Evolutionary conservation across 2,888 invertebrate species (phyloP).

Genomic region (Mimachlamys varia): DNA sequence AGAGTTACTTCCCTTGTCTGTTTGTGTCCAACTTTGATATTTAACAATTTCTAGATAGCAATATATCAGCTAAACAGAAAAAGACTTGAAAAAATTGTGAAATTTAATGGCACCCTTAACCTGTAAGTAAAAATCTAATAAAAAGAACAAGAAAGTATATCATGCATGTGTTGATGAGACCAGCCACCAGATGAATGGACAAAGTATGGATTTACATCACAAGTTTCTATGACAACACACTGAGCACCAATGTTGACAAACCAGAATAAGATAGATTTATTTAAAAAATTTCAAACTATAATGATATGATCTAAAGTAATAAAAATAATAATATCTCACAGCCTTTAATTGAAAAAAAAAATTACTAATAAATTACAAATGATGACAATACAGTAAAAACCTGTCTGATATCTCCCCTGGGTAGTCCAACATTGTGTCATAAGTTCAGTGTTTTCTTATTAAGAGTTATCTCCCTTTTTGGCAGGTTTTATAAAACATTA

Average conservation of each 20-base stretch:
- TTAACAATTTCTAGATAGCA: no score
- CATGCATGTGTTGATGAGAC: not conserved
- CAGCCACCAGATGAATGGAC: not conserved
- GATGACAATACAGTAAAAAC: not conserved
- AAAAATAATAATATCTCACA: not conserved
- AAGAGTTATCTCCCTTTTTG: no score
- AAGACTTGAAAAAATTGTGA: no score
- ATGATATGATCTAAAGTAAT: not conserved
- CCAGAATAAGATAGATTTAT: not conserved
- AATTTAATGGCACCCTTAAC: no score
- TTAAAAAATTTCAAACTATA: not conserved
- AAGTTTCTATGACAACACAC: not conserved
- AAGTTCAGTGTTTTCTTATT: no score
- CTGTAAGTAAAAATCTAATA: no score
- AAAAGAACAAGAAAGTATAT: no score
- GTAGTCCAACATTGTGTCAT: not conserved
- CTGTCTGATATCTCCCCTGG: no score
- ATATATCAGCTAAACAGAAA: no score
- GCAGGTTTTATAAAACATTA: no score
- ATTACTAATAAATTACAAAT: not conserved
- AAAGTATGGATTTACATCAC: not conserved
- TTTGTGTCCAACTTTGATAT: no score
- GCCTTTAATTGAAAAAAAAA: not conserved
- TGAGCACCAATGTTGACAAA: slow-evolving; percentile 15
- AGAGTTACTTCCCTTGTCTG: no score